Evolutionary conservation across 1,140 invertebrate genomes (phyloP), one percentile per base, ranked within the genome.

Genomic region (Acromyrmex echinatior): DNA sequence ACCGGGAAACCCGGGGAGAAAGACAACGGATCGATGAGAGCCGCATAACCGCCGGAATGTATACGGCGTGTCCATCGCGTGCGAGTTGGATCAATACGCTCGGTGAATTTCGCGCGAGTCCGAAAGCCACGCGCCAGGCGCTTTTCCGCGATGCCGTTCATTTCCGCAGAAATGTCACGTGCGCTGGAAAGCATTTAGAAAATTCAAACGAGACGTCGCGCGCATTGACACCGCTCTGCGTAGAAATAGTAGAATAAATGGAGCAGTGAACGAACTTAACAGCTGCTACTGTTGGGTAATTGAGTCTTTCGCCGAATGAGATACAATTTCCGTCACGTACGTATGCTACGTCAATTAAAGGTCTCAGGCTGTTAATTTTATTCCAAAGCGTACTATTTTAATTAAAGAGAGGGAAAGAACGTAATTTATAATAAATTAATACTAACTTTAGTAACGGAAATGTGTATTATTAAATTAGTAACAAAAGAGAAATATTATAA

Each of bases 41-140:
- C 73, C 35, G 65, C 35, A 45, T 49, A 63, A 77, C 63, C 66
- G 68, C 25, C 49, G 35, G 58, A 31, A 68, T 56, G 81, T 65
- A 10, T 21, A 74, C 31, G 39, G 58, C 53, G 28, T 60, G 76
- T 58, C 71, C 18, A 88, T 76, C 65, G 65, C 74, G n/a, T 56
- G 35, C 73, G n/a, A 63, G 35, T 76, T 80, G 60, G 87, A 90
- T 90, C 87, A 86, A 89, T 89, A 88, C 84, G 35, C 39, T 28
- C 74, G 25, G 56, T 63, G 18, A 65, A 86, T 70, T 60, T 80
- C 84, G 53, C 68, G 28, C 28, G 68, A 79, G 73, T 86, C 63
- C 58, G n/a, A 63, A 79, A 86, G 31, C 82, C 45, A 74, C 86
- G 28, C 87, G 49, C 65, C 28, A 58, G 63, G 0, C 65, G 76